Evolutionary conservation across 2,888 invertebrate species (phyloP).

Genomic region (Dryadula phaetusa): DNA sequence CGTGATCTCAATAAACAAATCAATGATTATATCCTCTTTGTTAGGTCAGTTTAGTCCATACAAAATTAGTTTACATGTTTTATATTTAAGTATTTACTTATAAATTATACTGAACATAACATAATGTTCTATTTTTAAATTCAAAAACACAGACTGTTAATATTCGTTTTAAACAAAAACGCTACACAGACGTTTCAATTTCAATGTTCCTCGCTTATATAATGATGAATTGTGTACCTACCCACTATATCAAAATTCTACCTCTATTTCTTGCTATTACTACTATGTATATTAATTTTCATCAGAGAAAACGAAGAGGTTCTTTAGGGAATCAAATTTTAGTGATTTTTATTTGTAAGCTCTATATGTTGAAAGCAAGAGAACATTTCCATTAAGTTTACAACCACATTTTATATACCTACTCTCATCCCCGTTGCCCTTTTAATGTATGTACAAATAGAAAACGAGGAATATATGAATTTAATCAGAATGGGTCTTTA

Average conservation of each 20-base stretch:
- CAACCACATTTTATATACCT: slow-evolving; percentile 1
- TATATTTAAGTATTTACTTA: background rate
- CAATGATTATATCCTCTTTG: background rate
- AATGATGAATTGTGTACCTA: too few relatives aligned
- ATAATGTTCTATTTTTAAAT: too few relatives aligned
- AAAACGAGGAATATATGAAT: slow-evolving; percentile 4
- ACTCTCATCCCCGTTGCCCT: slow-evolving; percentile 3
- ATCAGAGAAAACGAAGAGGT: background rate
- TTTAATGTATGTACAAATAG: slow-evolving; percentile 6
- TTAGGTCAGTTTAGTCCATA: background rate
- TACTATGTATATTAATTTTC: background rate
- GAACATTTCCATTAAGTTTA: background rate
- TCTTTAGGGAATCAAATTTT: background rate
- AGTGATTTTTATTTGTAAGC: slow-evolving; percentile 1
- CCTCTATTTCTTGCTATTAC: too few relatives aligned
- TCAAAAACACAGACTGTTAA: too few relatives aligned
- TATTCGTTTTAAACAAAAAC: too few relatives aligned
- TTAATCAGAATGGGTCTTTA: slow-evolving; percentile 14
- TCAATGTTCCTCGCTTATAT: too few relatives aligned
- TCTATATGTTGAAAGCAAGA: background rate
- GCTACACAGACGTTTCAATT: too few relatives aligned
- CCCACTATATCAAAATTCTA: too few relatives aligned
- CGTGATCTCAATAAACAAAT: slow-evolving; percentile 23
- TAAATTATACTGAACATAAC: too few relatives aligned
- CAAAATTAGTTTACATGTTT: background rate